Base-by-base conservation (phyloP, 2,888 invertebrate genomes). In the Rhagonycha fulva region DNA sequence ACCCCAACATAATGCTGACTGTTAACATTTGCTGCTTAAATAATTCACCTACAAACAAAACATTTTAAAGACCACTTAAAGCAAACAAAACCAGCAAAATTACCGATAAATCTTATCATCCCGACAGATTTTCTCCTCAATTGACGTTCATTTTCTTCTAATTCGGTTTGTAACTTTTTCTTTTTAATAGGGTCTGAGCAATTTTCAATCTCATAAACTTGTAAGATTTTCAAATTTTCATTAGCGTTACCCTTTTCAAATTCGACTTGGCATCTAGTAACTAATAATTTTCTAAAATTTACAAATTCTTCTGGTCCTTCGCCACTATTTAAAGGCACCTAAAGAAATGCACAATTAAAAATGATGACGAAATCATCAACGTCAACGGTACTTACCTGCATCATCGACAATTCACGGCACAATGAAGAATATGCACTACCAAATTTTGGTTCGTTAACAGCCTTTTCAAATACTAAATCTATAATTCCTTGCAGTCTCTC, bases 391-490 rank as follows among this genome's bases (percentile, higher is more conserved):
- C 76, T 80, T 82, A 94, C 94, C 90, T 92, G 92, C 83, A 94
- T 90, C 82, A 87, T 85, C 23, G 91, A 90, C 66, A 96, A 89
- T 84, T 94, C 92, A 84, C 92, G 91, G 84, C 96, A 96, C 91
- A 98, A 93, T 66, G 92, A 91, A 1, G 98, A 98, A 89, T 98
- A 98, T 0, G 96, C 95, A 72, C 94, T 94, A 12, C 97, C 96
- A 87, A 98, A 98, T 83, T 93, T 96, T 0, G 98, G 98, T 87
- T 98, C 98, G 87, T 97, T 96, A 73, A 98, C 94, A 23, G 98
- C 94, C 89, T 98, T 98, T 86, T 98, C 96, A 87, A 98, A 98
- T 4, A 98, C 95, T 77, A 98, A 90, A 84, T 95, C 92, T 83
- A 98, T 97, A 14, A 97, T 95, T 81, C 94, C 94, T 82, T 93